Percentiles rank a stretch among this genome's conserved stretches.
Evolutionary conservation across 2,888 invertebrate genomes (phyloP).

Genomic region (Gonocerus acuteangulatus): DNA sequence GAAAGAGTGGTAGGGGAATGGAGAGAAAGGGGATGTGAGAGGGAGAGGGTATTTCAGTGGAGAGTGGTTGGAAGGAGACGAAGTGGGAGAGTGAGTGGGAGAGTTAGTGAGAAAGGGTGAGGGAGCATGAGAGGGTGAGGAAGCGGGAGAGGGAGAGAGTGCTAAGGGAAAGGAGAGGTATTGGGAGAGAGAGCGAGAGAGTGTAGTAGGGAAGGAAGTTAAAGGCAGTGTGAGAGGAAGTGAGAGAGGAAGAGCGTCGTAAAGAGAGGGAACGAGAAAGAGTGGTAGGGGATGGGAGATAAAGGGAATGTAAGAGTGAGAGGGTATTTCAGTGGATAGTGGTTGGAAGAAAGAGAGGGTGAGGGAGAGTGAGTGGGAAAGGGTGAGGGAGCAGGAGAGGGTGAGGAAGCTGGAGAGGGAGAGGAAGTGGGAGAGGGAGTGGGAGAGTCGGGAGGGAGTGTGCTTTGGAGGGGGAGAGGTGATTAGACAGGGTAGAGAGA

Average conservation of each 20-base stretch:
- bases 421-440: background rate
- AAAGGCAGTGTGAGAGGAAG: background rate
- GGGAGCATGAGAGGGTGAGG: too few relatives aligned
- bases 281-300: background rate
- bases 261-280: constrained; percentile 2
- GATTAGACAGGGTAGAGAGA: too few relatives aligned
- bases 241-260: background rate
- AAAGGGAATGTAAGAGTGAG: background rate
- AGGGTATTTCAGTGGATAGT: too few relatives aligned
- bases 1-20: background rate
- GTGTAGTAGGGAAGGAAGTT: background rate
- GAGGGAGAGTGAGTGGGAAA: background rate
- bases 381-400: background rate
- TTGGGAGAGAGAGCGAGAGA: too few relatives aligned
- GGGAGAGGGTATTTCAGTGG: background rate
- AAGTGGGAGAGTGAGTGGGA: background rate
- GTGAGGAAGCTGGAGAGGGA: background rate
- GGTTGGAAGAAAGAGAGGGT: background rate
- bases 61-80: background rate
- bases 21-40: background rate
- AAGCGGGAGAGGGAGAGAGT: too few relatives aligned
- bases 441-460: background rate
- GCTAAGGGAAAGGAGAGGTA: too few relatives aligned
- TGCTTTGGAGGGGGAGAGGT: too few relatives aligned
- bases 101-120: too few relatives aligned